A percentile compares a stretch with the other conserved stretches of the same genome.
Evolutionary conservation across 2,888 invertebrate species (phyloP).

Genomic region (Epinotia brunnichana): DNA sequence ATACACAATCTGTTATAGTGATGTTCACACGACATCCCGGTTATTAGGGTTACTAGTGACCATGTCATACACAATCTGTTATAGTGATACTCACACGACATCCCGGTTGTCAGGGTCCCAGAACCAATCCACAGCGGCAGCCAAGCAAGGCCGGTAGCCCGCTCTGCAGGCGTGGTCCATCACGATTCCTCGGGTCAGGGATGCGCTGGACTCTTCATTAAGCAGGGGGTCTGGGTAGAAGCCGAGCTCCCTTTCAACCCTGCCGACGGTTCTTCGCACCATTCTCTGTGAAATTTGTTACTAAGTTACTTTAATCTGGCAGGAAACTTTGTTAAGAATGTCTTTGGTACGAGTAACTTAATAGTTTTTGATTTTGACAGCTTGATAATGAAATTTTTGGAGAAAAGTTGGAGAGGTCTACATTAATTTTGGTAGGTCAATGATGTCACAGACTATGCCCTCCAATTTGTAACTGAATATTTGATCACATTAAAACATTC

Average conservation of each 20-base stretch:
- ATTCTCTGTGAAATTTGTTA: constrained; percentile 61
- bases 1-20: not conserved
- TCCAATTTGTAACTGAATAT: too few relatives aligned
- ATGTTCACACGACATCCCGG: constrained; percentile 66
- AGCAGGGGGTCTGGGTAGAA: constrained; percentile 62
- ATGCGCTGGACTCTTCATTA: constrained; percentile 65
- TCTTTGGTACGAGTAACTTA: not conserved
- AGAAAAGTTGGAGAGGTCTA: too few relatives aligned
- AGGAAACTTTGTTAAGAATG: not conserved
- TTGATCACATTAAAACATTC: too few relatives aligned
- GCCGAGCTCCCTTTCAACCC: constrained; percentile 65
- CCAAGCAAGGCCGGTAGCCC: constrained; percentile 71
- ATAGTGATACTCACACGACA: constrained; percentile 63
- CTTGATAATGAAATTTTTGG: not conserved
- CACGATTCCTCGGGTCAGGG: constrained; percentile 71
- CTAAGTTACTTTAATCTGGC: not conserved
- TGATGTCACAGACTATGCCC: too few relatives aligned
- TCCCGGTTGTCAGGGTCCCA: constrained; percentile 62
- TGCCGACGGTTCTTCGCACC: constrained; percentile 63
- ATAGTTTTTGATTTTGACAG: not conserved
- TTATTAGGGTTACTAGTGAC: constrained; percentile 59
- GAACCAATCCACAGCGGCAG: constrained; percentile 76
- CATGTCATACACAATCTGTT: too few relatives aligned
- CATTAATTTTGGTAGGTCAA: too few relatives aligned
- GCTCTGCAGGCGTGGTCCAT: constrained; percentile 77